phyloP scores from a whole-genome alignment of 2,113 vertebrate genomes.

The Phalacrocorax carbo region DNA sequence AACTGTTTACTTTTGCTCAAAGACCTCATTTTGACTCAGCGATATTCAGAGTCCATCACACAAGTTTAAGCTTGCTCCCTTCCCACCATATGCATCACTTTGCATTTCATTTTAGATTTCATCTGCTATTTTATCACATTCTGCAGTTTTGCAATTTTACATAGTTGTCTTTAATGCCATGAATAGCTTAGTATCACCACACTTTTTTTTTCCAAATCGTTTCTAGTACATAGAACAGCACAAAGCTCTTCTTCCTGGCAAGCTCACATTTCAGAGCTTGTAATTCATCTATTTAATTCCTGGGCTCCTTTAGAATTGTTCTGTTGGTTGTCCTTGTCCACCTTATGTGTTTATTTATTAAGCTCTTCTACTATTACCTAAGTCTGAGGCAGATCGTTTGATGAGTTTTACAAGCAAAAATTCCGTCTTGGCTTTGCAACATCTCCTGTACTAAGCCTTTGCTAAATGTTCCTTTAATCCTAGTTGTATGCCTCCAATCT shows the following conservation, averaged over 20 bases:
- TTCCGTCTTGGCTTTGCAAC: rapidly evolving
- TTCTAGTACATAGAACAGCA: background rate
- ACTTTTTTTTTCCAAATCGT: background rate
- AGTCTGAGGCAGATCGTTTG: background rate
- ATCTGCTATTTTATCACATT: background rate
- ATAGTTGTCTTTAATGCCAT: background rate
- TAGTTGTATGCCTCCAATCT: background rate
- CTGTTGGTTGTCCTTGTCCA: background rate
- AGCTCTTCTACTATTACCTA: background rate
- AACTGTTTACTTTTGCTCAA: background rate
- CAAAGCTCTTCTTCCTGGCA: background rate
- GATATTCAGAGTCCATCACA: background rate
- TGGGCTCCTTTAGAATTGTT: background rate
- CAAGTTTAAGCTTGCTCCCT: background rate
- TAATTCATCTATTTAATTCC: background rate
- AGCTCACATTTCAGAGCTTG: background rate
- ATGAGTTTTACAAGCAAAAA: background rate
- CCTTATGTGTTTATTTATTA: background rate
- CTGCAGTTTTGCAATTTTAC: background rate
- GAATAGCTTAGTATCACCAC: background rate
- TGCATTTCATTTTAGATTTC: background rate
- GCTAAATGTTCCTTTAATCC: background rate
- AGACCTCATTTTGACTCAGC: background rate
- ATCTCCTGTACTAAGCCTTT: background rate
- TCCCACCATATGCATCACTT: background rate